Conservation (phyloP, 2,797 vertebrate species). For the Vultur gryphus region DNA sequence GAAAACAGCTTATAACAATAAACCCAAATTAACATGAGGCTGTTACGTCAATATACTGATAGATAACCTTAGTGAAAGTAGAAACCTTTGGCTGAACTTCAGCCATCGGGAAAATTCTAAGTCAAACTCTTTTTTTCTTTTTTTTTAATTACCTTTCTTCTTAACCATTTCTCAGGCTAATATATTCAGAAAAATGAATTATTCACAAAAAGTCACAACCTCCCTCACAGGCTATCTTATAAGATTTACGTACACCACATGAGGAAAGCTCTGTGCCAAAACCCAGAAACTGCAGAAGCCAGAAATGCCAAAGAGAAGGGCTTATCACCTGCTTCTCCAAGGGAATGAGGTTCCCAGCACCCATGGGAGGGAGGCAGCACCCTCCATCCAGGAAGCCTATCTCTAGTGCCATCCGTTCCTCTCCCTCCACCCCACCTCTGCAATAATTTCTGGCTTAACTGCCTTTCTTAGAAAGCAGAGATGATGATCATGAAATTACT, state of each 20-base stretch:
- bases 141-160: neutral
- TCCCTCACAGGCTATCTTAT: neutral
- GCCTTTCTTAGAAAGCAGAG: neutral
- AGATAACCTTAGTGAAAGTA: neutral
- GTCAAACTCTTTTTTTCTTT: neutral
- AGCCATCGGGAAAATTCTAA: accelerated
- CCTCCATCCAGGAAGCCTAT: neutral
- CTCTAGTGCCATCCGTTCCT: neutral
- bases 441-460: neutral
- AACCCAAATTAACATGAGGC: neutral
- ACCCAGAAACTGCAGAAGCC: neutral
- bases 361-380: neutral
- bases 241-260: neutral
- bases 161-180: neutral
- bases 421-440: neutral
- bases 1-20: neutral
- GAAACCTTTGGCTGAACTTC: neutral
- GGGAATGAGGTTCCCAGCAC: neutral
- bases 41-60: neutral
- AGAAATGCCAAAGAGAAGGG: neutral
- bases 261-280: neutral
- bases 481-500: neutral
- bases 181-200: neutral
- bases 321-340: neutral
- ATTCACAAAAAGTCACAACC: neutral